phyloP scores from a whole-genome alignment of 1,140 invertebrate species.

The Ericerus pela region DNA sequence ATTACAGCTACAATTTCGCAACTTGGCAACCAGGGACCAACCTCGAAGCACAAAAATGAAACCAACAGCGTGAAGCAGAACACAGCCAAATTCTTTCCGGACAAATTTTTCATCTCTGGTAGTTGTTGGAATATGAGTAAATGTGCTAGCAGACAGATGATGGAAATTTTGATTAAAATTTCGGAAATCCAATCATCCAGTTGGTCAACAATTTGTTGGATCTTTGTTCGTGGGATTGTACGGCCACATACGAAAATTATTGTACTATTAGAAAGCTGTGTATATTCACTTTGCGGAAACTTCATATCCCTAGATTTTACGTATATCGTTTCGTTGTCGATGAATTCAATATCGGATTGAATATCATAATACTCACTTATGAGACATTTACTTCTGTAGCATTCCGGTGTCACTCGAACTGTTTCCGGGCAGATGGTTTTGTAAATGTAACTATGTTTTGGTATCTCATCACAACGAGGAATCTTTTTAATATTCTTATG shows the following conservation, averaged over 20 bases:
- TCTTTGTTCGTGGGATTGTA: not conserved
- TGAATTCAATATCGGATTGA: not conserved
- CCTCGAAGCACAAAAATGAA: conserved; percentile 35
- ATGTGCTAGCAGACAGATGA: conserved; percentile 35
- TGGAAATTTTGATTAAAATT: conserved; percentile 27
- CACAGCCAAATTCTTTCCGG: conserved; percentile 38
- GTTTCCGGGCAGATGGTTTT: not conserved
- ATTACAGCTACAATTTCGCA: conserved; percentile 32
- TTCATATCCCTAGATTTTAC: not conserved
- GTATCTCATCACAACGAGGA: not conserved
- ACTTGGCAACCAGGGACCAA: conserved; percentile 25
- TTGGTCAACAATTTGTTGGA: not conserved
- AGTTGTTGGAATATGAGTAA: conserved; percentile 33
- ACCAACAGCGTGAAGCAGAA: conserved; percentile 34
- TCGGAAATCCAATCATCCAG: not conserved
- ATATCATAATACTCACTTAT: not conserved
- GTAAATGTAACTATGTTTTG: not conserved
- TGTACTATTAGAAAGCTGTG: not conserved
- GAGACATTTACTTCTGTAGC: not conserved
- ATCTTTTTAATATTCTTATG: not conserved
- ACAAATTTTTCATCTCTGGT: conserved; percentile 37
- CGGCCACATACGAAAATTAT: not conserved
- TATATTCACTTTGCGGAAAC: not conserved
- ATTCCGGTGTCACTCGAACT: not conserved
- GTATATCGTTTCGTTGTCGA: not conserved